phyloP scores from a whole-genome alignment of 2,888 invertebrate genomes.

The Junonia oenone region DNA sequence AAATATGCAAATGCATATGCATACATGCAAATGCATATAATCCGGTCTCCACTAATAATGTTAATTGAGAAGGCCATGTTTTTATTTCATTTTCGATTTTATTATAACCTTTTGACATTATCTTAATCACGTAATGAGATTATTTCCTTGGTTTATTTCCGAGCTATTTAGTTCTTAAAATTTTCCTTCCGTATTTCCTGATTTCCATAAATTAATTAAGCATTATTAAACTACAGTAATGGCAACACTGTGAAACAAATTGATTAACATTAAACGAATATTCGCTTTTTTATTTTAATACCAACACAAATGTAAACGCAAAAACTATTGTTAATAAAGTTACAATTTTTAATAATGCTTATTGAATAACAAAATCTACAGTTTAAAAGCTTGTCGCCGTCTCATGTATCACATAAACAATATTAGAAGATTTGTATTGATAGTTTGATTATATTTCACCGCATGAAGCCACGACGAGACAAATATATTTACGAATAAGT shows the following conservation, averaged over 20 bases:
- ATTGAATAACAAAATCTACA: background rate
- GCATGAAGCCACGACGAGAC: background rate
- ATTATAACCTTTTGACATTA: conserved; percentile 11
- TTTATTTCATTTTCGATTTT: background rate
- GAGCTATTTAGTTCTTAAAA: conserved; percentile 12
- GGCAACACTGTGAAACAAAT: no score
- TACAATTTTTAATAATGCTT: no score
- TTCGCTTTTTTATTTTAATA: no score
- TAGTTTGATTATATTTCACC: background rate
- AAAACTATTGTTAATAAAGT: no score
- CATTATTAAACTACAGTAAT: no score
- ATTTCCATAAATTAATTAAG: no score
- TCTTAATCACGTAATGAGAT: conserved; percentile 11
- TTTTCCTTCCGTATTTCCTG: conserved; percentile 13
- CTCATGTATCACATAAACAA: background rate
- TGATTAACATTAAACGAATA: no score
- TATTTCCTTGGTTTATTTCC: conserved; percentile 11
- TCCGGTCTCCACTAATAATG: no score
- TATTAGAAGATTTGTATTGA: background rate
- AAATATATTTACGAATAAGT: background rate
- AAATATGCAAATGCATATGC: no score
- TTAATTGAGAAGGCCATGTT: background rate
- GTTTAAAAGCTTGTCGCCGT: background rate
- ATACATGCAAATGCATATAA: no score
- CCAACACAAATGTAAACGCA: no score